Conservation (phyloP, 2,797 vertebrate species). For the Ctenochaetus hawaiiensis region DNA sequence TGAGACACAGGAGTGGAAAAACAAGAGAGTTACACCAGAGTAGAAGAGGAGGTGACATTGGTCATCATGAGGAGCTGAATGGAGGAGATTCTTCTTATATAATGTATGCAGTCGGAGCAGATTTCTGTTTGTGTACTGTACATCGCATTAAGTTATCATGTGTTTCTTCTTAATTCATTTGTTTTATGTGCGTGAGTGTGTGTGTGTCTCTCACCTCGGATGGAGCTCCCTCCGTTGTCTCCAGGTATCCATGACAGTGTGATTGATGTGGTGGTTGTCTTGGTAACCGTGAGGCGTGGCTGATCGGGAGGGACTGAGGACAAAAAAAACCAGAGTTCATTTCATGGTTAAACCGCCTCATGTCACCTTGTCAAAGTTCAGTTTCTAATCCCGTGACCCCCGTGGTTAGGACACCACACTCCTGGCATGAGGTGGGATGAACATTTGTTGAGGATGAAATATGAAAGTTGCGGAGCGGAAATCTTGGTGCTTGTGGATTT, state of each 20-base stretch:
- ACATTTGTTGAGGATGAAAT: neutral
- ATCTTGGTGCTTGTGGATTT: neutral
- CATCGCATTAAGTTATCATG: conserved; percentile 9
- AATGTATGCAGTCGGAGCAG: neutral
- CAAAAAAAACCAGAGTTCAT: conserved; percentile 31
- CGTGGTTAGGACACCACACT: neutral
- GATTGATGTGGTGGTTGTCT: conserved; percentile 98
- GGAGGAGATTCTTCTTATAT: conserved; percentile 26
- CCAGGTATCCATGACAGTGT: conserved; percentile 98
- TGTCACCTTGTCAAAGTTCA: too few species aligned
- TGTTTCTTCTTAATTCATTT: neutral
- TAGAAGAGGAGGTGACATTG: conserved; percentile 34
- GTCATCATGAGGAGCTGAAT: conserved; percentile 18
- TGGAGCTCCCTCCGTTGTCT: conserved; percentile 98
- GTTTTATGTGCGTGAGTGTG: conserved; percentile 2
- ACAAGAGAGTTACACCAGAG: conserved; percentile 21
- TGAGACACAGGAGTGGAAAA: conserved; percentile 44
- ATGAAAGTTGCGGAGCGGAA: neutral
- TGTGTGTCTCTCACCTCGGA: conserved; percentile 89
- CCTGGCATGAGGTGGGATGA: neutral
- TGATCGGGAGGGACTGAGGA: conserved; percentile 95
- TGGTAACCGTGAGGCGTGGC: conserved; percentile 97
- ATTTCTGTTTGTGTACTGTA: conserved; percentile 6
- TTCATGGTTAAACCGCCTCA: neutral
- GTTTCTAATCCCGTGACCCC: too few species aligned